Base-by-base conservation (phyloP, 2,888 invertebrate species). In the Synanthedon myopaeformis region DNA sequence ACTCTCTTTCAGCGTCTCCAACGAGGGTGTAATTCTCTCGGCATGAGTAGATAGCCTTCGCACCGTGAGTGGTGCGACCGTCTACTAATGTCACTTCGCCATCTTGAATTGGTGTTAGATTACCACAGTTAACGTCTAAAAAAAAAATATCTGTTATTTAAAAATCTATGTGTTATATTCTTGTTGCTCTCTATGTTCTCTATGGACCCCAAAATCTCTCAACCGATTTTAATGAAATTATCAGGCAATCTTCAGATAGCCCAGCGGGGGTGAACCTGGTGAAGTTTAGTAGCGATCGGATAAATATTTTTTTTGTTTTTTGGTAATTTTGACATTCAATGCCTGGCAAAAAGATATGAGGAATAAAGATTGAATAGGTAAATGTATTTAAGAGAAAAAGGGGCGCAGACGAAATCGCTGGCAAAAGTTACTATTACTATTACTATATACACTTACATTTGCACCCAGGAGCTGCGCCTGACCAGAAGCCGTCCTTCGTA, bases 1-100 rank as follows among this genome's bases (percentile, higher is more conserved):
- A 96, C n/a, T 87, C 83, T 19, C 96, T 84, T 57, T 90, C 90
- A 51, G 90, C 89, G 59, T 86, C 91, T 0, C 96, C 96, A 5
- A 94, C 92, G 3, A 96, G 82, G 0, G 96, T 96, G 76, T 95
- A 94, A 73, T 97, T 96, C 66, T 93, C 92, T 55, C 93, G 91
- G 68, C 97, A 97, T 4, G 90, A 89, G 75, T 95, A 96, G 3
- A 90, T 75, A 0, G 93, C 95, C 53, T 89, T 85, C 0, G 95
- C 94, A 0, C 93, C 94, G 72, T 92, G 92, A 0, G 95, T 95
- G 0, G 95, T 96, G 54, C 94, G 89, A 1, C 89, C 84, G 60
- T 94, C 91, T 0, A 90, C 77, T 19, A 96, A 76, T 0, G 80
- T 77, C 13, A 95, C 91, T 4, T 89, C 87, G 0, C 96, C 96